Conservation (phyloP, 1,140 invertebrate species). For the Rhyacophila brunnea region DNA sequence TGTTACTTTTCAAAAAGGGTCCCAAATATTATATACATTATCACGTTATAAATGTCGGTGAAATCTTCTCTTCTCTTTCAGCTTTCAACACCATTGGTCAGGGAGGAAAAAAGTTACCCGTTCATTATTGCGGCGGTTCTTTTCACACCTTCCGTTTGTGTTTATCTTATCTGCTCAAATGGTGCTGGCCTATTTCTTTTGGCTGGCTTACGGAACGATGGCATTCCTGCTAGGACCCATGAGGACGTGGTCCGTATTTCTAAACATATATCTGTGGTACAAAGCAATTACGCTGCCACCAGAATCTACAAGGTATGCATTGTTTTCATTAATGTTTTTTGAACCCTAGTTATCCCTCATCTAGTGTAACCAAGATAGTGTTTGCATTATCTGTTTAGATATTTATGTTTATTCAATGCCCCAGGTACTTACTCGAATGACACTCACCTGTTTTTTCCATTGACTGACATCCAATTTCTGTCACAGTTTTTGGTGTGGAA, state of each 20-base stretch:
- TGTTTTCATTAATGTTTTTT: no score
- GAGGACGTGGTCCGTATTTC: slow-evolving; percentile 73
- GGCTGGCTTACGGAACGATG: slow-evolving; percentile 77
- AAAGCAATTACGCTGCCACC: slow-evolving; percentile 45
- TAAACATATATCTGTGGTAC: slow-evolving; percentile 68
- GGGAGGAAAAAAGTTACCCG: neutral
- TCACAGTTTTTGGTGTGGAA: no score
- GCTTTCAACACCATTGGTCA: slow-evolving; percentile 20
- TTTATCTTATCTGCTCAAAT: slow-evolving; percentile 64
- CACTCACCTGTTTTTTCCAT: no score
- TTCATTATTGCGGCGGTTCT: slow-evolving; percentile 4
- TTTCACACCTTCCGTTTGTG: slow-evolving; percentile 49
- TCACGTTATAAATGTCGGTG: neutral
- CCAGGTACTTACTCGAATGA: no score
- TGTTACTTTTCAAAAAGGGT: no score
- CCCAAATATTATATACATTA: no score
- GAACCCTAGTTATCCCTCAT: no score
- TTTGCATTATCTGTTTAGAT: no score
- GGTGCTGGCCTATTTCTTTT: slow-evolving; percentile 75
- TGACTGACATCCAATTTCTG: no score
- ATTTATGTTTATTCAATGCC: no score
- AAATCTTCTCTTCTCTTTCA: slow-evolving; percentile 16
- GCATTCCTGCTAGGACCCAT: slow-evolving; percentile 77
- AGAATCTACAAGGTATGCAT: slow-evolving; percentile 50
- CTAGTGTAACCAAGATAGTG: no score